Base-by-base conservation (phyloP, 2,888 invertebrate species). In the Eudemis profundana region DNA sequence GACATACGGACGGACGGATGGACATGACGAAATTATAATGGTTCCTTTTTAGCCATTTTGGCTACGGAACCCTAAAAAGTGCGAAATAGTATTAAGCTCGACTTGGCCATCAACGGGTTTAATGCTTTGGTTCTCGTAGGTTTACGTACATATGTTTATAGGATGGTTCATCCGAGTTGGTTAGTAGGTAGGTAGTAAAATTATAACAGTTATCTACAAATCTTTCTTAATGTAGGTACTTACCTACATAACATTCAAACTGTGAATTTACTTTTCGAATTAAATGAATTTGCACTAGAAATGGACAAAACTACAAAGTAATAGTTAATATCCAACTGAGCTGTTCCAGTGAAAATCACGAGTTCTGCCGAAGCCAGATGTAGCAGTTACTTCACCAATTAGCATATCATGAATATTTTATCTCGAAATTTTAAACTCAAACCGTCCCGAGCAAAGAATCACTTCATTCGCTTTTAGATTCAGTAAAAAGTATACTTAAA, bases 361-460 rank as follows among this genome's bases (percentile, higher is more conserved):
- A 57, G 36, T 64, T 44, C 23, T 42, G 15, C 36, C 63, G 23
- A 64, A 64, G 50, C 50, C 57, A 57, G 50, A 64, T 57, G 56
- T 57, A 42, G 57, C 63, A 64, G 57, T 44, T 42, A 50, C 54
- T 63, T 27, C 49, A 42, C 21, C 63, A 64, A 59, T 64, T 57
- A 64, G 36, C 64, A 64, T 64, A 64, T 21, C 49, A 64, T 64
- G 64, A 57, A 64, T 64, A 64, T 36, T 57, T 57, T 63, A 57
- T 57, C 56, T 40, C 33, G 21, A 42, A 51, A 64, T 64, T 42
- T 51, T 23, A 50, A 64, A 59, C 57, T 36, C 29, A 17, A 42
- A 14, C 17, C 17, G 42, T 23, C 5, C 23, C 10, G 36, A 33
- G 36, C 17, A 51, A 59, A 57, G 23, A 64, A 51, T 51, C 44